Evolutionary conservation across 2,797 vertebrate genomes (phyloP).

Genomic region (Coluber constrictor): DNA sequence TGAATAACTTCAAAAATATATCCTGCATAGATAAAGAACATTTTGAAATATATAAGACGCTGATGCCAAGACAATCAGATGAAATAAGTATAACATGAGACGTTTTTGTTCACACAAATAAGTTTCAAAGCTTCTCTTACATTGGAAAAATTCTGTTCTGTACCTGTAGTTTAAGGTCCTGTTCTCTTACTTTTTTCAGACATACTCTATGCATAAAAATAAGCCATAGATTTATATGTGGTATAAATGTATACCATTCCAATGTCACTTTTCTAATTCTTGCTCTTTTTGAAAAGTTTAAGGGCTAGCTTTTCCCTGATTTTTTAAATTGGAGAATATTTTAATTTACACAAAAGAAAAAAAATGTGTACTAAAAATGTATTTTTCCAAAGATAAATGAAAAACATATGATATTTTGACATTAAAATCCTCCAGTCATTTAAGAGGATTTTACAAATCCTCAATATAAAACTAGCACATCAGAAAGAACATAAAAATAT

Average conservation of each 20-base stretch:
- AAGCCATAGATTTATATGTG: background rate
- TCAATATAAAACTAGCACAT: background rate
- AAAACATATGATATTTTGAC: background rate
- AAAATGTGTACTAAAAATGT: background rate
- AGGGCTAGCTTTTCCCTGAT: background rate
- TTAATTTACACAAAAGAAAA: background rate
- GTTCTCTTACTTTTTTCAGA: background rate
- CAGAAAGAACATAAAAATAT: background rate
- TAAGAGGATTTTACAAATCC: background rate
- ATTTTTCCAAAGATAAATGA: background rate
- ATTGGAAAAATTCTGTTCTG: background rate
- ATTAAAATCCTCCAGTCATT: background rate
- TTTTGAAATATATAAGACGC: fast-evolving
- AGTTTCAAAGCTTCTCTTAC: background rate
- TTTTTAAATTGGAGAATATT: background rate
- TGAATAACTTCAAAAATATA: background rate
- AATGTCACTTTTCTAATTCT: background rate
- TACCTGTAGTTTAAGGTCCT: background rate
- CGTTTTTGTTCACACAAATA: background rate
- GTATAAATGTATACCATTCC: background rate
- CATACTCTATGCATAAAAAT: background rate
- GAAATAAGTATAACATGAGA: background rate
- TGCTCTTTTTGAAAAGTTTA: background rate
- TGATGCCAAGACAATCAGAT: background rate
- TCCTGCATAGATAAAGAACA: fast-evolving